phyloP scores from a whole-genome alignment of 1,140 invertebrate genomes.

The Drosophila parabipectinata region DNA sequence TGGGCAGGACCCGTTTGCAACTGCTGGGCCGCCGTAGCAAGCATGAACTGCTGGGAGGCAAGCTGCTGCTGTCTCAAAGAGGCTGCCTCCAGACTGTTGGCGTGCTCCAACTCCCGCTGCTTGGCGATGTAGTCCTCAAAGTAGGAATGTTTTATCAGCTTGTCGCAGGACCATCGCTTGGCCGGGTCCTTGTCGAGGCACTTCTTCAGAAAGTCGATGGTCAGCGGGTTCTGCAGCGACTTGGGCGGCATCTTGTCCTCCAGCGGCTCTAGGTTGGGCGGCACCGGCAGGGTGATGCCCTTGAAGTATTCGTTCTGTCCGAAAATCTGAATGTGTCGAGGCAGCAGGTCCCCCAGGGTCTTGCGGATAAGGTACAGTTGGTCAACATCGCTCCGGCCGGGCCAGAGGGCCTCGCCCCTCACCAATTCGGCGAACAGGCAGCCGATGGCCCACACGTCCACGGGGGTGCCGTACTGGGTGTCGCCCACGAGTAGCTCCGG shows the following conservation, averaged over 20 bases:
- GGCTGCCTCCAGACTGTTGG: constrained; percentile 72
- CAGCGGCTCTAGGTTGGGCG: constrained; percentile 92
- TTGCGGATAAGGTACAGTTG: constrained; percentile 97
- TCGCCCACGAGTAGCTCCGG: constrained; percentile 98
- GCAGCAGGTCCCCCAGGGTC: constrained; percentile 95
- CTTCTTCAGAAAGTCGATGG: constrained; percentile 95
- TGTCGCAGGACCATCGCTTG: constrained; percentile 95
- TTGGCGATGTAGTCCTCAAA: constrained; percentile 83
- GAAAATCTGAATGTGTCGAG: constrained; percentile 97
- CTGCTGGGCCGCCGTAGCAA: constrained; percentile 69
- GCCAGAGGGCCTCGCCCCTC: constrained; percentile 98
- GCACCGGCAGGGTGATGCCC: constrained; percentile 95
- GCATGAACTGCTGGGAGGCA: constrained; percentile 73
- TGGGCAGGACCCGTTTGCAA: constrained; percentile 69
- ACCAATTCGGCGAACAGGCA: constrained; percentile 97
- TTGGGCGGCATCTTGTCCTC: constrained; percentile 92
- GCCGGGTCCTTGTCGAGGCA: constrained; percentile 97
- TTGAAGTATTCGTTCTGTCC: constrained; percentile 96
- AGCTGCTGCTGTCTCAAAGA: constrained; percentile 71
- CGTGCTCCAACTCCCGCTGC: constrained; percentile 75
- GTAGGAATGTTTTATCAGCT: constrained; percentile 92
- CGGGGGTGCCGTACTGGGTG: constrained; percentile 97
- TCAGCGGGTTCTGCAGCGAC: constrained; percentile 86
- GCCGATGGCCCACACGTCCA: constrained; percentile 94
- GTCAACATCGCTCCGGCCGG: constrained; percentile 99